Evolutionary conservation across 1,140 invertebrate species (phyloP).

Genomic region (Trinorchestia longiramus): DNA sequence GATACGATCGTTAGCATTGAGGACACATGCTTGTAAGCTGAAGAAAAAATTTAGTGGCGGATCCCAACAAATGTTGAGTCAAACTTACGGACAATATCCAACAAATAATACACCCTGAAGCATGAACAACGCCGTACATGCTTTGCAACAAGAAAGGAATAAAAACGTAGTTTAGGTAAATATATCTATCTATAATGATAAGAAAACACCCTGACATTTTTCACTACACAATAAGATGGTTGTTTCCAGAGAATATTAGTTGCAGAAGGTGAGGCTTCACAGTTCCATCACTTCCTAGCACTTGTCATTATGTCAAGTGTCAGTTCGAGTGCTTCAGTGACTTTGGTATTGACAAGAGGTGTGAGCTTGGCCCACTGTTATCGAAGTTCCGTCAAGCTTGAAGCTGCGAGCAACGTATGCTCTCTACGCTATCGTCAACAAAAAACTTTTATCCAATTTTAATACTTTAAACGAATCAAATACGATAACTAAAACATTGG

Average conservation of each 20-base stretch:
- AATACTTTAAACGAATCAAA: too few species aligned
- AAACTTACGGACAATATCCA: background rate
- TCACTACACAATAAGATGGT: background rate
- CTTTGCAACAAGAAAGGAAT: background rate
- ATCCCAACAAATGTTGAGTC: background rate
- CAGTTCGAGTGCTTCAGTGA: too few species aligned
- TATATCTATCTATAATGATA: background rate
- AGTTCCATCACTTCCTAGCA: too few species aligned
- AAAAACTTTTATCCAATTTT: too few species aligned
- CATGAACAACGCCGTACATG: background rate
- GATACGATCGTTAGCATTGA: background rate
- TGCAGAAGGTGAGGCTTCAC: too few species aligned
- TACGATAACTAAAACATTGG: background rate
- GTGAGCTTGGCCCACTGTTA: too few species aligned
- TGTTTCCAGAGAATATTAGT: background rate
- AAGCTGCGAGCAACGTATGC: too few species aligned
- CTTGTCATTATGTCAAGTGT: too few species aligned
- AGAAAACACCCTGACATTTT: background rate
- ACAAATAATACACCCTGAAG: background rate
- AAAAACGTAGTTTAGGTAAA: background rate
- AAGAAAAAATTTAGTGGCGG: background rate
- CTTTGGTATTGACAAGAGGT: too few species aligned
- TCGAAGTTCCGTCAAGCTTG: too few species aligned
- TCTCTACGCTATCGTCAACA: too few species aligned
- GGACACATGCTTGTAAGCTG: background rate